These are phyloP conservation scores for Habrosyne pyritoides DNA, from an alignment of 2,888 invertebrate species.

Conservation along the genomic window DNA sequence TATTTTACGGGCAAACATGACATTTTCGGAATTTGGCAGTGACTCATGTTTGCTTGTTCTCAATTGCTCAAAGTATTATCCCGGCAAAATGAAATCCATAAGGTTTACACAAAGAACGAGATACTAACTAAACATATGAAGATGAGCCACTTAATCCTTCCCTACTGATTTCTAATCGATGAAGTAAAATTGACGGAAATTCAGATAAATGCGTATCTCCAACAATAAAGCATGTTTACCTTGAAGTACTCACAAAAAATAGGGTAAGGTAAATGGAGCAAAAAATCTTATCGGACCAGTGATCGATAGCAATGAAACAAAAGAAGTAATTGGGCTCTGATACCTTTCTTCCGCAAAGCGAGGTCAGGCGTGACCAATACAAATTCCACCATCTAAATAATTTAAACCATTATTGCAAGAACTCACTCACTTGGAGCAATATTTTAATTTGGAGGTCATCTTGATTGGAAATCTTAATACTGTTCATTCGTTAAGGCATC, in stretches of 20 bases:
- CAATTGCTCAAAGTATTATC: not conserved
- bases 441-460: slow-evolving; percentile 29
- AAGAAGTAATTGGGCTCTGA: slow-evolving; percentile 63
- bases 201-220: not conserved
- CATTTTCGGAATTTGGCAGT: slow-evolving; percentile 10
- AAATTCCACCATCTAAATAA: slow-evolving; percentile 65
- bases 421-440: slow-evolving; percentile 27
- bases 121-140: no score
- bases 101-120: no score
- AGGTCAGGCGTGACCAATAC: slow-evolving; percentile 74
- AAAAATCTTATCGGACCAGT: slow-evolving; percentile 52
- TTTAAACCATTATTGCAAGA: slow-evolving; percentile 40
- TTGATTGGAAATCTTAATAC: slow-evolving; percentile 28
- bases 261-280: slow-evolving; percentile 47
- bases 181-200: no score
- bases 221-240: slow-evolving; percentile 16
- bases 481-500: slow-evolving; percentile 29
- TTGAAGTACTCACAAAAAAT: slow-evolving; percentile 34
- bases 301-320: slow-evolving; percentile 64
- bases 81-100: not conserved
- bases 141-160: no score
- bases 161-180: no score
- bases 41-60: slow-evolving; percentile 17
- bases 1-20: slow-evolving; percentile 10
- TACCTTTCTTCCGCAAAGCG: slow-evolving; percentile 76